Percentiles rank a stretch among this genome's conserved stretches.
These are phyloP conservation scores for Smithornis capensis DNA, from an alignment of 2,113 vertebrate species.

Conservation along the genomic window DNA sequence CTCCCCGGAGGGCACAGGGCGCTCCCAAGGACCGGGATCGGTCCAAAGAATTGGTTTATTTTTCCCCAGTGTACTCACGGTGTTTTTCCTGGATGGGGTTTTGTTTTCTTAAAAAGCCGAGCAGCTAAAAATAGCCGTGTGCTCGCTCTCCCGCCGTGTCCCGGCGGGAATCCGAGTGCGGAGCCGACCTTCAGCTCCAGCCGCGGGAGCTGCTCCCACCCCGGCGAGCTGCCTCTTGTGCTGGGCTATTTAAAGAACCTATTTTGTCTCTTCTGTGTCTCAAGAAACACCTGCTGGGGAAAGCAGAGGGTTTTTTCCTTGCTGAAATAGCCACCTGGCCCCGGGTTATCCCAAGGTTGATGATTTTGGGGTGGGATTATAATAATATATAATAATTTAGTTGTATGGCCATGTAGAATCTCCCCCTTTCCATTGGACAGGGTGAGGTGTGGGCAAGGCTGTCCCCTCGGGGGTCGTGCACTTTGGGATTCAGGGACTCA, in stretches of 20 bases:
- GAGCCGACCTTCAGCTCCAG: neutral
- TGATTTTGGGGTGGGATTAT: neutral
- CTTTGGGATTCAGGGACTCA: neutral
- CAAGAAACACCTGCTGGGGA: neutral
- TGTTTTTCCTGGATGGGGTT: neutral
- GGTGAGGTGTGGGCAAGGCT: neutral
- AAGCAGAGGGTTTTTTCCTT: neutral
- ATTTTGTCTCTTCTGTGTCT: neutral
- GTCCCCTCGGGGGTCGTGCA: neutral
- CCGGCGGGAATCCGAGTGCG: neutral
- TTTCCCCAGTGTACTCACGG: rapidly evolving
- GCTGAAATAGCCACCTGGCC: neutral
- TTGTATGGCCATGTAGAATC: rapidly evolving
- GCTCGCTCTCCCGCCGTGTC: neutral
- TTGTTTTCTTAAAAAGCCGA: constrained; percentile 18
- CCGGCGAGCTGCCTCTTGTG: neutral
- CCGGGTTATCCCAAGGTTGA: rapidly evolving
- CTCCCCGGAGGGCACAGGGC: neutral
- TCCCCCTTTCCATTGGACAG: rapidly evolving
- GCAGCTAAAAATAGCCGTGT: neutral
- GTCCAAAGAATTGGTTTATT: neutral
- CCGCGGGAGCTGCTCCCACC: neutral
- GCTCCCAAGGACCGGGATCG: rapidly evolving
- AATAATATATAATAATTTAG: neutral
- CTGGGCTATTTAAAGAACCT: neutral